phyloP scores from a whole-genome alignment of 2,113 vertebrate species.

The Stictonetta naevosa region DNA sequence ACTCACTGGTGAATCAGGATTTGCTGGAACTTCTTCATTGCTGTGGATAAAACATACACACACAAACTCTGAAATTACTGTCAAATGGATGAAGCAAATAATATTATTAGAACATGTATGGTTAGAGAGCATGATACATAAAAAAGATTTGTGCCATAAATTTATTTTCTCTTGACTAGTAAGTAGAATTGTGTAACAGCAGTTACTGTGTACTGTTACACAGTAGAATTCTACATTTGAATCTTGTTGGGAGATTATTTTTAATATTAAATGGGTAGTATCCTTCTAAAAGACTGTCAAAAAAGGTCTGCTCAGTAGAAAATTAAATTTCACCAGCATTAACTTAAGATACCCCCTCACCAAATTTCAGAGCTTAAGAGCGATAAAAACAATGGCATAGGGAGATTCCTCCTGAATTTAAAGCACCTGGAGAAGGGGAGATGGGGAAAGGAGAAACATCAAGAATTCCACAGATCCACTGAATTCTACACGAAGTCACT shows the following conservation, averaged over 20 bases:
- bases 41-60: constrained; percentile 46
- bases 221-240: too few relatives aligned
- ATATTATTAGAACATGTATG: rapidly evolving
- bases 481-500: not conserved
- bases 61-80: not conserved
- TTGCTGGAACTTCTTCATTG: constrained; percentile 73
- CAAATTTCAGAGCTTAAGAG: not conserved
- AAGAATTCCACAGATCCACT: not conserved
- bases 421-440: not conserved
- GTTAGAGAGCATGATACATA: not conserved
- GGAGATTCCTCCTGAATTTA: not conserved
- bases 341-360: not conserved
- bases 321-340: not conserved
- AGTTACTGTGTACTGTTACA: not conserved
- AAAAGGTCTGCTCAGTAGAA: not conserved
- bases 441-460: not conserved
- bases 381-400: not conserved
- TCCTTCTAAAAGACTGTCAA: not conserved
- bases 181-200: not conserved
- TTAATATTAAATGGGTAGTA: not conserved
- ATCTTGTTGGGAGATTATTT: not conserved
- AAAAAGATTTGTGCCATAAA: not conserved
- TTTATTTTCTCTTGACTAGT: not conserved
- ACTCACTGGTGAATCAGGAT: constrained; percentile 80
- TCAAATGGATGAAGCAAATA: not conserved